A percentile compares a stretch with the other conserved stretches of the same genome.
These are phyloP conservation scores for Drosophila saltans DNA, from an alignment of 1,140 invertebrate genomes.

Conservation along the genomic window DNA sequence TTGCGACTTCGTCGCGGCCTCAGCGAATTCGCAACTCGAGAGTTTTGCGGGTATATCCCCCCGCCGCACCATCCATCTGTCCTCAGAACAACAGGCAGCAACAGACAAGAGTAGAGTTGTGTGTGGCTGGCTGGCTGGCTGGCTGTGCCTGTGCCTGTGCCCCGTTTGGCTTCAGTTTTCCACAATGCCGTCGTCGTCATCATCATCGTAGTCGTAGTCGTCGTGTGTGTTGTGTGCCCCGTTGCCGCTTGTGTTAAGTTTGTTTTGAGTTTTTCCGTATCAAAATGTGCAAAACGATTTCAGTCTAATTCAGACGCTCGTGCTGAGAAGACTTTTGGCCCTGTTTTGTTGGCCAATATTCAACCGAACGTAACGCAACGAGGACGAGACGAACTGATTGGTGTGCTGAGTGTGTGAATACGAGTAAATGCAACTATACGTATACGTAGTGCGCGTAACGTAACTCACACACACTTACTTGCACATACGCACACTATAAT, in stretches of 20 bases:
- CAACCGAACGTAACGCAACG: constrained; percentile 17
- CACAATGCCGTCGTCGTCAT: constrained; percentile 55
- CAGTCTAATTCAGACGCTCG: constrained; percentile 83
- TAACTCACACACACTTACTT: constrained; percentile 44
- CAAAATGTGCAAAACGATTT: constrained; percentile 83
- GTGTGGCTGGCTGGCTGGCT: constrained; percentile 1
- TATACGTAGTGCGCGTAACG: constrained; percentile 67
- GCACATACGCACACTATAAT: constrained; percentile 41
- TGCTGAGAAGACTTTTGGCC: constrained; percentile 83
- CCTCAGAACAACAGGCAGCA: constrained; percentile 34
- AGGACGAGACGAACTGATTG: constrained; percentile 34
- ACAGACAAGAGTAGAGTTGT: constrained; percentile 19
- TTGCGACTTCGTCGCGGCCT: constrained; percentile 72
- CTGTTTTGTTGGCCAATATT: constrained; percentile 62
- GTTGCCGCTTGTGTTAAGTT: constrained; percentile 58
- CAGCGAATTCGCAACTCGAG: constrained; percentile 68
- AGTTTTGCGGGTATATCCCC: constrained; percentile 20
- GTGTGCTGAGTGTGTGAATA: constrained; percentile 31
- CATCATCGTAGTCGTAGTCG: constrained; percentile 41
- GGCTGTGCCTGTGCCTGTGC: constrained; percentile 8
- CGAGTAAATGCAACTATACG: constrained; percentile 9
- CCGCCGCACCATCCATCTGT: background rate
- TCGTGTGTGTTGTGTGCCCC: constrained; percentile 48
- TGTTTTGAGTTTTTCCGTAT: constrained; percentile 83
- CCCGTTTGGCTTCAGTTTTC: constrained; percentile 53